Conservation (phyloP, 1,140 invertebrate species). For the Caenorhabditis inopinata region DNA sequence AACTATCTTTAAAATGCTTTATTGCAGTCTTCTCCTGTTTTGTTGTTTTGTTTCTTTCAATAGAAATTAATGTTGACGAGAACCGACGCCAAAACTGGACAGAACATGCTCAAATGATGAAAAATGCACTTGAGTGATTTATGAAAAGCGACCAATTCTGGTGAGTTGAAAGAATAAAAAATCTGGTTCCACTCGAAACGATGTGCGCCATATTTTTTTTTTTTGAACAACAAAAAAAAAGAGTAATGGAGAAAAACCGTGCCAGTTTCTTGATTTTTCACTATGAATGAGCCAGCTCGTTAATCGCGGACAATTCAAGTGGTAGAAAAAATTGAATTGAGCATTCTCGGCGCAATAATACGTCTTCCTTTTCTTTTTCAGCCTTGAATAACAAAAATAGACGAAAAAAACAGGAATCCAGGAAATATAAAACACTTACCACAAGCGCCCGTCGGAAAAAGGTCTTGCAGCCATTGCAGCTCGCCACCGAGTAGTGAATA, state of each 20-base stretch:
- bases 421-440: no score
- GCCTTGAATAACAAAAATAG: not conserved
- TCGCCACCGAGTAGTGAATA: conserved; percentile 50
- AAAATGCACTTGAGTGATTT: conserved; percentile 30
- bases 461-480: conserved; percentile 56
- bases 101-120: not conserved
- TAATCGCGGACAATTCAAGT: conserved; percentile 15
- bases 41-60: not conserved
- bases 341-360: not conserved
- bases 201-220: not conserved
- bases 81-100: not conserved
- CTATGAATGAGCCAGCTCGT: conserved; percentile 7
- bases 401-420: not conserved
- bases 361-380: not conserved
- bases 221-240: not conserved
- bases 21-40: not conserved
- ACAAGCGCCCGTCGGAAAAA: conserved; percentile 64
- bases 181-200: not conserved
- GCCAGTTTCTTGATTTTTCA: not conserved
- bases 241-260: not conserved
- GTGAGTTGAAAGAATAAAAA: not conserved
- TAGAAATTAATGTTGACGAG: not conserved
- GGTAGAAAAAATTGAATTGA: not conserved
- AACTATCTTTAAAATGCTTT: no score
- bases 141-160: not conserved